Base-by-base conservation (phyloP, 2,113 vertebrate genomes). In the Cephalopholis sonnerati region DNA sequence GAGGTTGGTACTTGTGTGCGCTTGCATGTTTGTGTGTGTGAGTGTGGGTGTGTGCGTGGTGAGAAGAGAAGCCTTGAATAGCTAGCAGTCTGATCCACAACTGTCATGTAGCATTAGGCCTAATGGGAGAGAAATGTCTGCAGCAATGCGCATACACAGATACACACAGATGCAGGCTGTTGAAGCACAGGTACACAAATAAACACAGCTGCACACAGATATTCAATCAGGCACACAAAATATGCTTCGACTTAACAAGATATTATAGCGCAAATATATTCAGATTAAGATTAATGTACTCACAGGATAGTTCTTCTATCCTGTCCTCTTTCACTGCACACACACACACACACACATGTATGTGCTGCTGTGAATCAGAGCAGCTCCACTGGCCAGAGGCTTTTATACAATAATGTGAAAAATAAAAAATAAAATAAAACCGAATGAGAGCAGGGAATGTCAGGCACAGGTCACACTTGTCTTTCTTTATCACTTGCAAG, bases 81-180 rank as follows among this genome's bases (percentile, higher is more conserved):
- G 89, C 92, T 92, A 74, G 85, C 82, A 93, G 88, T 89, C 85
- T 92, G 92, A 94, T 94, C 93, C 90, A 94, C 85, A 94, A 93
- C 93, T 95, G 95, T 96, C 95, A 93, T 75, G 88, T 91, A 90
- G 77, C 73, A 86, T 95, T 95, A 95, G 70, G 77, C 39, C 62
- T 89, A 91, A 92, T 82, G 73, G 62, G 70, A 79, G 71, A 87
- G 79, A 85, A 65, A 91, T 77, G 82, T 93, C 84, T 88, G 55
- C 78, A 59, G 79, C 65, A 24, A 54, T 62, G 77, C 55, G 61
- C 18, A 68, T 18, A 44, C 20, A 54, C 20, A 68, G 1, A 62
- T 18, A 53, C 6, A 55, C 57, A 32, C 27, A 55, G 46, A 68
- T 17, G 4, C 46, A 54, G 57, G 24, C 32, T 64, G 24, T 66